Evolutionary conservation across 2,113 vertebrate species (phyloP), one percentile per base, ranked within the genome.

Genomic region (Ochotona princeps): DNA sequence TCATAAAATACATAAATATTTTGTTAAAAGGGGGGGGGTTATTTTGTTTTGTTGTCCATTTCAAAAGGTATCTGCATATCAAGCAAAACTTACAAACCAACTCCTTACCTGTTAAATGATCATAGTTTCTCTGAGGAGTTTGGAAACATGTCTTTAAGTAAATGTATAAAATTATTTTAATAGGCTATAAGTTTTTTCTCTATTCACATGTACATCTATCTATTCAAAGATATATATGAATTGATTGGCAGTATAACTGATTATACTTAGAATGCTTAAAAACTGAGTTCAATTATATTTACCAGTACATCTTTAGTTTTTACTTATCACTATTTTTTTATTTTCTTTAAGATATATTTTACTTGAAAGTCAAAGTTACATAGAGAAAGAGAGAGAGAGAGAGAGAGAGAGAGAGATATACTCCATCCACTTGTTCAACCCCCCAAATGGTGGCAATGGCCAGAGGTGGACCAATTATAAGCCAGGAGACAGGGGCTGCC

Each of bases 231-330:
- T 2, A 13, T 54, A 78, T 70, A 51, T 69, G 35, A 12, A 38
- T 85, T 74, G 60, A 74, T 14, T n/a, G 8, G n/a, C 49, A 83
- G 3, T 65, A 65, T 32, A 88, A 65, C 25, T 21, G 1, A 72
- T 51, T 54, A 91, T 72, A 47, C 38, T 5, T 60, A 69, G 51
- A 9, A 32, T 75, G 8, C 7, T 85, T 89, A 28, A 3, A 78
- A 44, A 88, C n/a, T 67, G 17, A 57, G 5, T 44, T 94, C 69
- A 38, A 63, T 94, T n/a, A n/a, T 75, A 84, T 87, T 75, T 82
- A 81, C 63, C 75, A 86, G 49, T 12, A 91, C 44, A 44, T 11
- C 26, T 87, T 28, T 23, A 70, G 26, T 35, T 51, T 82, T 89
- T 61, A 75, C 28, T 57, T 57, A 57, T 57, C 54, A 5, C 17